A percentile compares a stretch with the other conserved stretches of the same genome.
Evolutionary conservation across 2,888 invertebrate species (phyloP).

Genomic region (Hyposoter dolosus): DNA sequence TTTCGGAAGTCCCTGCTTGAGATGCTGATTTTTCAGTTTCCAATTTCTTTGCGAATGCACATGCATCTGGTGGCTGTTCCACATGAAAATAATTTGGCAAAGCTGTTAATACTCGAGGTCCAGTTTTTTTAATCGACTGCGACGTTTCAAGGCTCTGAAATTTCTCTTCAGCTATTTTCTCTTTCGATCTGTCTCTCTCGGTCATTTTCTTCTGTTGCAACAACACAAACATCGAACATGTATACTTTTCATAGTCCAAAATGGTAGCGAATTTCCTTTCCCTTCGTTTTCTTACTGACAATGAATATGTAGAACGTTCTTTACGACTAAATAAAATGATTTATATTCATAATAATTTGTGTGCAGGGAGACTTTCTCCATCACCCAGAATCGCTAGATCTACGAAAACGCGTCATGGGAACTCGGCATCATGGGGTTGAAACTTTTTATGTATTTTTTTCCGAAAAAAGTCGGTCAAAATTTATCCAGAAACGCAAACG

Average conservation of each 20-base stretch:
- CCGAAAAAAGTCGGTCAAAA: too few relatives aligned
- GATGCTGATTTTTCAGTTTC: too few relatives aligned
- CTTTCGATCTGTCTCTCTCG: slow-evolving; percentile 15
- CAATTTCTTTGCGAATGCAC: background rate
- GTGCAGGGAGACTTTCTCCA: too few relatives aligned
- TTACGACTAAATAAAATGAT: slow-evolving; percentile 69
- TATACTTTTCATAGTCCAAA: slow-evolving; percentile 64
- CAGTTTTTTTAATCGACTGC: slow-evolving; percentile 37
- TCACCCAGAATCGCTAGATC: too few relatives aligned
- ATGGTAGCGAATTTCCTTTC: slow-evolving; percentile 61
- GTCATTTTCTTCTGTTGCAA: slow-evolving; percentile 38
- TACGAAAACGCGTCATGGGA: too few relatives aligned
- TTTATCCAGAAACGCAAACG: too few relatives aligned
- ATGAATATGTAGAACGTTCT: slow-evolving; percentile 56
- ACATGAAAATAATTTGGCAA: slow-evolving; percentile 53
- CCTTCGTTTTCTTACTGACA: slow-evolving; percentile 43
- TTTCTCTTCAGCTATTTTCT: slow-evolving; percentile 14
- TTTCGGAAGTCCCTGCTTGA: too few relatives aligned
- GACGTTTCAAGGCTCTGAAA: slow-evolving; percentile 27
- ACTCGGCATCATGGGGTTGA: too few relatives aligned
- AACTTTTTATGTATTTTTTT: too few relatives aligned
- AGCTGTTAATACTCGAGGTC: slow-evolving; percentile 65
- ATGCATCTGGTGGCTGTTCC: slow-evolving; percentile 24
- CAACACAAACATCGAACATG: slow-evolving; percentile 44
- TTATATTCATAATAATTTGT: slow-evolving; percentile 64